Evolutionary conservation across 92 coral and sea anemone species (phyloP), one percentile per base, ranked within the genome.

Genomic region (Phenganax marumi): DNA sequence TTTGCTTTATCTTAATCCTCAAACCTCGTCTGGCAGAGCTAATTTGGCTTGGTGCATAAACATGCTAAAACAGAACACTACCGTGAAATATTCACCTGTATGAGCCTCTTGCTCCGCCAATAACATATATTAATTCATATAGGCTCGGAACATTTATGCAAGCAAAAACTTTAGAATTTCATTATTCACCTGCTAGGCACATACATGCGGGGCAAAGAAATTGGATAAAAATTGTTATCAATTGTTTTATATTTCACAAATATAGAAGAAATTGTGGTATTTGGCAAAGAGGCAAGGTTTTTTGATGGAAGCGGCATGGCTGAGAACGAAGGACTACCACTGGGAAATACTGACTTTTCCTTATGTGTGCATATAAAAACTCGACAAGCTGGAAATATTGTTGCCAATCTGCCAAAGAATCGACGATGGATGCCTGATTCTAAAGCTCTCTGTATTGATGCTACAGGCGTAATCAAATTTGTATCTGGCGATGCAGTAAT

Each of bases 361-460:
- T 61, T 75, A 4, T 53, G 22, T 33, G 66, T 61, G 21, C 11
- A 75, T 24, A 54, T 75, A n/a, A 75, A 75, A 68, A 75, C 80
- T 12, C 19, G 9, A 21, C 80, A 22, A 12, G 66, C 8, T 23
- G 80, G 80, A 24, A 23, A n/a, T 50, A 75, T 75, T 24, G 19
- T 75, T 48, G 26, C 65, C 80, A 53, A 19, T 13, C 8, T 75
- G 3, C 80, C 80, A 11, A 68, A 24, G 55, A 17, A 75, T 23
- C n/a, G 65, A 75, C 21, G 39, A 54, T 53, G 46, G 66, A 11
- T 2, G 66, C 19, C 25, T 26, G 66, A 54, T 6, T 54, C 66
- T 24, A 75, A 75, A 56, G 80, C 80, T 23, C 80, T 75, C 48
- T 75, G 18, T 46, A 16, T 75, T 10, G 80, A 75, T 53, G 14